Percentiles rank a stretch among this genome's conserved stretches.
Evolutionary conservation across 2,888 invertebrate genomes (phyloP).

Genomic region (Heteromyza rotundicornis): DNA sequence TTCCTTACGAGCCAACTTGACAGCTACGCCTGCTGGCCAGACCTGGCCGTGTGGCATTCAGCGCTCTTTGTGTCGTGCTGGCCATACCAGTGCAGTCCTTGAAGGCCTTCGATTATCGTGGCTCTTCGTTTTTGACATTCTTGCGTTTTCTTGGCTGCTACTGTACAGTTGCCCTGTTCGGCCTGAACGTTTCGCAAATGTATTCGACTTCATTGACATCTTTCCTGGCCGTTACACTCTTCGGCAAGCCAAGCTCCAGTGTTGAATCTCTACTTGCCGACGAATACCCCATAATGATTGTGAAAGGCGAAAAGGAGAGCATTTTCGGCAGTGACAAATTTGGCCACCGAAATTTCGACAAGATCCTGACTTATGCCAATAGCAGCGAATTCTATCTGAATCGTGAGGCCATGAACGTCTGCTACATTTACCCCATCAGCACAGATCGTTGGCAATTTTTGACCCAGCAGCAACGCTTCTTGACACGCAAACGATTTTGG

Average conservation of each 20-base stretch:
- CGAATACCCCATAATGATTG: constrained; percentile 31
- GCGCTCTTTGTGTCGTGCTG: constrained; percentile 34
- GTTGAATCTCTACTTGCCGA: constrained; percentile 27
- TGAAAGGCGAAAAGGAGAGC: constrained; percentile 25
- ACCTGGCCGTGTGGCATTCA: constrained; percentile 11
- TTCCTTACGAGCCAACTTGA: too few species aligned
- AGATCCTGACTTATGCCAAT: background rate
- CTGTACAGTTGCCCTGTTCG: constrained; percentile 9
- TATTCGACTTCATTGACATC: constrained; percentile 38
- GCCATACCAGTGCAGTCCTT: constrained; percentile 7
- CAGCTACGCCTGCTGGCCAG: too few species aligned
- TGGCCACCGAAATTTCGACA: background rate
- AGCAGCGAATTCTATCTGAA: background rate
- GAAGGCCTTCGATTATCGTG: background rate
- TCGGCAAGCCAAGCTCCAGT: background rate
- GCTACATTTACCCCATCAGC: constrained; percentile 42
- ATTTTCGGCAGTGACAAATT: constrained; percentile 22
- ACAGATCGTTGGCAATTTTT: constrained; percentile 39
- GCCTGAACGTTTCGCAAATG: constrained; percentile 27
- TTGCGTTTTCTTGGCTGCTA: background rate
- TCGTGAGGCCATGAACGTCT: constrained; percentile 24
- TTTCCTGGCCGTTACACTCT: constrained; percentile 29
- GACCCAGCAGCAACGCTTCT: constrained; percentile 36
- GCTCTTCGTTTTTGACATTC: background rate
- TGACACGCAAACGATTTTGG: constrained; percentile 39